Evolutionary conservation across 2,888 invertebrate genomes (phyloP).

Genomic region (Parelbella ahira): DNA sequence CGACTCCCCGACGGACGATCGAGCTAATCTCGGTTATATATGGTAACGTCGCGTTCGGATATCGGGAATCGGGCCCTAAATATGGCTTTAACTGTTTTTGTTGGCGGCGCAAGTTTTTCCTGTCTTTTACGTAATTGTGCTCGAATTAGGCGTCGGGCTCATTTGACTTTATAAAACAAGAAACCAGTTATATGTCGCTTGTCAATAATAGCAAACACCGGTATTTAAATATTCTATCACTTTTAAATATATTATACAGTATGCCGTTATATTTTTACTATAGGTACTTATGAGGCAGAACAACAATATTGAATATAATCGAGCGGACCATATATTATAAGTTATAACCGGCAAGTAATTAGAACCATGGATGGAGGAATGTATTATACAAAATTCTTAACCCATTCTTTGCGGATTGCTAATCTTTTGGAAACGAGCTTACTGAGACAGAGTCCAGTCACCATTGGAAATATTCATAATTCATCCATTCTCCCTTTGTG

Average conservation of each 20-base stretch:
- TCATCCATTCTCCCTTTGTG: constrained; percentile 22
- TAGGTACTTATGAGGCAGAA: too few relatives aligned
- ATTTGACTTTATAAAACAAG: constrained; percentile 1
- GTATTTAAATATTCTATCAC: too few relatives aligned
- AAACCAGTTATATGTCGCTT: not conserved
- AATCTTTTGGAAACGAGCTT: constrained; percentile 21
- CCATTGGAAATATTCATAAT: constrained; percentile 58
- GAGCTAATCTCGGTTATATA: constrained; percentile 69
- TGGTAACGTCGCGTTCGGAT: constrained; percentile 40
- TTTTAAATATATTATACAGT: too few relatives aligned
- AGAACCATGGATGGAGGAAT: constrained; percentile 27
- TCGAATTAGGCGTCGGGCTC: constrained; percentile 11
- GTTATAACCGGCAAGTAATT: constrained; percentile 16
- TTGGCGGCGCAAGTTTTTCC: constrained; percentile 46
- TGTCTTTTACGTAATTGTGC: constrained; percentile 24
- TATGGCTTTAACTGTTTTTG: constrained; percentile 44
- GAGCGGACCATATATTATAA: too few relatives aligned
- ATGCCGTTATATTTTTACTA: too few relatives aligned
- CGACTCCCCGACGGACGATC: constrained; percentile 63
- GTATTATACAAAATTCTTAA: constrained; percentile 32
- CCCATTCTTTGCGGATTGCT: constrained; percentile 33
- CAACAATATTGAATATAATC: too few relatives aligned
- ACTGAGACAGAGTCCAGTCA: constrained; percentile 35
- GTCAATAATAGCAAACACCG: constrained; percentile 1
- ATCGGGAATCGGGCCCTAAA: constrained; percentile 56